Conservation (phyloP, 1,140 invertebrate species). For the Sycobia sp. region DNA sequence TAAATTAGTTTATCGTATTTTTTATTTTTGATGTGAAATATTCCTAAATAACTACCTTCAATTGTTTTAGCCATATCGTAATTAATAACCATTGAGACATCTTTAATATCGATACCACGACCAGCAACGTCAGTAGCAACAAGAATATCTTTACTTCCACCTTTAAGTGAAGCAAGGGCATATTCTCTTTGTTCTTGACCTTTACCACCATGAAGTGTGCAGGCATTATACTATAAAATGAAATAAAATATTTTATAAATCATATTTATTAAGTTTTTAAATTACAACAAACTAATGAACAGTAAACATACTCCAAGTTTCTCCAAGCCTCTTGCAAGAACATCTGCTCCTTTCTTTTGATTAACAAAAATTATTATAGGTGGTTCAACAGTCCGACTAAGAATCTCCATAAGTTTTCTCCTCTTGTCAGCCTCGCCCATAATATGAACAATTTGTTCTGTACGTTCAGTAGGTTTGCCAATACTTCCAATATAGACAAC, state of each 20-base stretch:
- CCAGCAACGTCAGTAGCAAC: conserved; percentile 99
- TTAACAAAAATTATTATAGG: conserved; percentile 99
- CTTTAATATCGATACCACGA: conserved; percentile 99
- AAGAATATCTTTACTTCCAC: conserved; percentile 94
- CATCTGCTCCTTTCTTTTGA: conserved; percentile 99
- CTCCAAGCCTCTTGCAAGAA: conserved; percentile 94
- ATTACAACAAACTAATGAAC: not conserved
- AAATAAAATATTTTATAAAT: conserved; percentile 31
- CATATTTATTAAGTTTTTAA: no score
- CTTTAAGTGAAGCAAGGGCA: conserved; percentile 93
- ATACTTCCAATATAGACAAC: conserved; percentile 99
- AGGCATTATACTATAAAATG: conserved; percentile 81
- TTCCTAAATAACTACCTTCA: conserved; percentile 72
- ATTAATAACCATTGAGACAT: conserved; percentile 98
- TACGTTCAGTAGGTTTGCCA: conserved; percentile 96
- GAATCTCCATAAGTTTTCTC: conserved; percentile 85
- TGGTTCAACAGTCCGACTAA: conserved; percentile 87
- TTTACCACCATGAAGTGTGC: conserved; percentile 98
- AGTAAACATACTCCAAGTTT: conserved; percentile 82
- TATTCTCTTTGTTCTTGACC: conserved; percentile 99
- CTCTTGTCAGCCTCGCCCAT: conserved; percentile 93
- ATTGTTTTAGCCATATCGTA: conserved; percentile 99
- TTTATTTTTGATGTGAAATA: not conserved
- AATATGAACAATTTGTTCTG: conserved; percentile 97
- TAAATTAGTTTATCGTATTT: not conserved